Evolutionary conservation across 2,797 vertebrate genomes (phyloP), one percentile per base, ranked within the genome.

Genomic region (Chromis chromis): DNA sequence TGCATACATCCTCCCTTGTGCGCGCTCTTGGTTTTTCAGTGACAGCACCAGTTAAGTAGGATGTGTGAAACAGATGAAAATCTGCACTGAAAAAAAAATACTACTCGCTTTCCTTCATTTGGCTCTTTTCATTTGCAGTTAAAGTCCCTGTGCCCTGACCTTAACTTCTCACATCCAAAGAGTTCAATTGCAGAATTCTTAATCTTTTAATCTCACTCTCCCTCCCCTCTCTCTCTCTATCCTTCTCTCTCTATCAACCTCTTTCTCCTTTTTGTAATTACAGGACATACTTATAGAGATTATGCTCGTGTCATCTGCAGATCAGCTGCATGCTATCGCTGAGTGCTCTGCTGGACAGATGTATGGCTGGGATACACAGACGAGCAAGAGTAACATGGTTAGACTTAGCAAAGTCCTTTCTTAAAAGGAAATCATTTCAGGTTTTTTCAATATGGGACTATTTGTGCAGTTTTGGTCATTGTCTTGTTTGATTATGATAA

Each of bases 121-220:
- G 65, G 53, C 48, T 66, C 49, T 84, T 81, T 76, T 82, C 68
- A 84, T 84, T 87, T 85, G 36, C 53, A 64, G 68, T 77, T 76
- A 53, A 79, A 81, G 69, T 80, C 76, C n/a, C 65, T 13, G 1
- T 75, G 60, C 19, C 65, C 65, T 81, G 86, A 81, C 81, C 84
- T 85, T 52, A 83, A 87, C 87, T 76, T 80, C 83, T 90, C 84
- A 88, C 86, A 88, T 87, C 77, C 83, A 88, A 61, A 88, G 70
- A 90, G 85, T 87, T 90, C 78, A 90, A 90, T 85, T 90, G 79
- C 86, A 87, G 62, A 86, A 88, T 86, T 93, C 84, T 76, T 93
- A 92, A 94, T 94, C 93, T 94, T 89, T 93, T 94, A 93, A 95
- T 93, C 93, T 89, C 72, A 25, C 67, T n/a, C 70, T 22, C 53